Base-by-base conservation (phyloP, 2,113 vertebrate species). In the Cephalopterus ornatus region DNA sequence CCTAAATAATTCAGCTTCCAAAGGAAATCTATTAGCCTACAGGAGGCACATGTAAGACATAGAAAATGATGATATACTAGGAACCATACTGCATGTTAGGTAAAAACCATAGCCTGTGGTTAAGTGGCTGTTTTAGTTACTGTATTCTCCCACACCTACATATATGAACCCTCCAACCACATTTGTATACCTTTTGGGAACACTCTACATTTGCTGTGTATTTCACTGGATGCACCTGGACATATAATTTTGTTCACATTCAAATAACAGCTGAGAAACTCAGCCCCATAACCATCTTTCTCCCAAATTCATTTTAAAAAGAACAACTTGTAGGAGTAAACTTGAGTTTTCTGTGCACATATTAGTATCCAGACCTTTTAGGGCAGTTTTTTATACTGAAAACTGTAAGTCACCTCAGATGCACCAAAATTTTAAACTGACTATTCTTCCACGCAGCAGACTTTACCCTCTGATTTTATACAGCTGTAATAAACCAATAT, bases 121-220 rank as follows among this genome's bases (percentile, higher is more conserved):
- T 46, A 76, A 59, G 27, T 28, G 9, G 41, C 53, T 77, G 33
- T 89, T 89, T 81, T 22, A 71, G 9, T 41, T 72, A 47, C 46
- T 17, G 3, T 65, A 27, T 24, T 72, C 4, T 14, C 12, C 3
- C 1, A 8, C 19, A 22, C 0, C 2, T 21, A 17, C 16, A 14
- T 14, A 18, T 17, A 42, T 0, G 3, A 49, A 53, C 9, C 7
- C 22, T 67, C 12, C 50, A 58, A 85, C 71, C 13, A 53, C 2
- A 53, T 44, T 39, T 76, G 2, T 26, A 5, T 73, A 21, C 27
- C 33, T 62, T 82, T 37, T 35, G 24, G 22, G 6, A 93, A 62
- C 53, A 42, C 17, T 53, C 10, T 75, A 4, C 2, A 42, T 68
- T 41, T 73, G 14, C 27, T 63, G 18, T 56, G 67, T 59, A 14